These are phyloP conservation scores for Spinus pinus DNA, from an alignment of 2,797 vertebrate species.

Conservation along the genomic window DNA sequence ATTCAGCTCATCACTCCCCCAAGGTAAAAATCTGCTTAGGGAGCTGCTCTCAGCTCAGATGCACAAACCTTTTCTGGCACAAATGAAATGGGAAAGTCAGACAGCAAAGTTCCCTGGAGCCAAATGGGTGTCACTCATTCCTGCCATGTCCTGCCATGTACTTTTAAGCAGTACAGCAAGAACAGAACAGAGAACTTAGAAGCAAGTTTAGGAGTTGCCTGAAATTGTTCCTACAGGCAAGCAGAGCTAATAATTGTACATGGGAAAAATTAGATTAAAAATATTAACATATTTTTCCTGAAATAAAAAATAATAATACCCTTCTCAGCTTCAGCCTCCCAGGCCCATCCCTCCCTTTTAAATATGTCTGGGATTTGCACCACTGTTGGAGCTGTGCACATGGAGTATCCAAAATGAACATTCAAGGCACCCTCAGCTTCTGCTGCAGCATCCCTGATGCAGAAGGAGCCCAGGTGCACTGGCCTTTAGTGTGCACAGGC, in stretches of 20 bases:
- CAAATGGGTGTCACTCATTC: conserved; percentile 5
- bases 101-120: neutral
- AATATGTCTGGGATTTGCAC: neutral
- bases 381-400: neutral
- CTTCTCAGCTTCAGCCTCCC: neutral
- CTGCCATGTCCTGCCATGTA: neutral
- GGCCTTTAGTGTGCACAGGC: neutral
- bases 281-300: neutral
- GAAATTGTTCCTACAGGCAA: neutral
- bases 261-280: neutral
- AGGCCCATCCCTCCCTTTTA: neutral
- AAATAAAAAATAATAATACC: neutral
- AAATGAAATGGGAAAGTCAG: neutral
- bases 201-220: neutral
- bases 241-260: neutral
- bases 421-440: neutral
- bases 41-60: neutral
- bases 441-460: neutral
- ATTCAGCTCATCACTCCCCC: neutral
- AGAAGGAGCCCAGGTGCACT: neutral
- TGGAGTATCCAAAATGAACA: neutral
- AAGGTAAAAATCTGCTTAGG: conserved; percentile 27
- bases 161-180: neutral
- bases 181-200: neutral
- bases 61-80: neutral